Evolutionary conservation across 2,113 vertebrate species (phyloP).

Genomic region (Dascyllus trimaculatus): DNA sequence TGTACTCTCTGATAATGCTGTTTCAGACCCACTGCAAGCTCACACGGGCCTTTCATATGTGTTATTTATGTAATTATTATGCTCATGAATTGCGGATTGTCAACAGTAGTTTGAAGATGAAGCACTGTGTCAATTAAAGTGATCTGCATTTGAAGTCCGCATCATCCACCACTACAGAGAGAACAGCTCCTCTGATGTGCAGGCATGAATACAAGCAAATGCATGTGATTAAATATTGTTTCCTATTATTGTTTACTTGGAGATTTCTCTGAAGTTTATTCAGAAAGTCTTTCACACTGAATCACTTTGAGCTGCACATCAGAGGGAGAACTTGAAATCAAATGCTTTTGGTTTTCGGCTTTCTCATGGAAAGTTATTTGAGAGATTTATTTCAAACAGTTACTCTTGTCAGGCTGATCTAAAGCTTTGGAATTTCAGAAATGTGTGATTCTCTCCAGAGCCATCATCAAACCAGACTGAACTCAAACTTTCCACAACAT

Average conservation of each 20-base stretch:
- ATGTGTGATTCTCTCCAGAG: constrained; percentile 77
- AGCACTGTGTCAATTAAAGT: constrained; percentile 79
- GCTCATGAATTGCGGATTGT: constrained; percentile 78
- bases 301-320: constrained; percentile 77
- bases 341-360: constrained; percentile 67
- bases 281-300: constrained; percentile 73
- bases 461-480: constrained; percentile 72
- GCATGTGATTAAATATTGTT: constrained; percentile 83
- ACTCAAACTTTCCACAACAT: constrained; percentile 76
- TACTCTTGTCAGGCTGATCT: constrained; percentile 79
- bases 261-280: constrained; percentile 79
- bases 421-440: constrained; percentile 78
- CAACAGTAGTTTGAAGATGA: constrained; percentile 79
- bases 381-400: constrained; percentile 82
- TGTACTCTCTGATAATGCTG: constrained; percentile 75
- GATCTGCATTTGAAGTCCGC: constrained; percentile 78
- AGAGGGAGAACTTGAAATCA: constrained; percentile 75
- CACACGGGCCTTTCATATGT: constrained; percentile 70
- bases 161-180: constrained; percentile 71
- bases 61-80: constrained; percentile 80
- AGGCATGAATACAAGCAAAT: constrained; percentile 74
- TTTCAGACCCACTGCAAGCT: constrained; percentile 60
- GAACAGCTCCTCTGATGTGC: constrained; percentile 73
- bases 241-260: constrained; percentile 80
- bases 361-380: constrained; percentile 79